Conservation (phyloP, 2,797 vertebrate species). For the Gymnocypris eckloni region DNA sequence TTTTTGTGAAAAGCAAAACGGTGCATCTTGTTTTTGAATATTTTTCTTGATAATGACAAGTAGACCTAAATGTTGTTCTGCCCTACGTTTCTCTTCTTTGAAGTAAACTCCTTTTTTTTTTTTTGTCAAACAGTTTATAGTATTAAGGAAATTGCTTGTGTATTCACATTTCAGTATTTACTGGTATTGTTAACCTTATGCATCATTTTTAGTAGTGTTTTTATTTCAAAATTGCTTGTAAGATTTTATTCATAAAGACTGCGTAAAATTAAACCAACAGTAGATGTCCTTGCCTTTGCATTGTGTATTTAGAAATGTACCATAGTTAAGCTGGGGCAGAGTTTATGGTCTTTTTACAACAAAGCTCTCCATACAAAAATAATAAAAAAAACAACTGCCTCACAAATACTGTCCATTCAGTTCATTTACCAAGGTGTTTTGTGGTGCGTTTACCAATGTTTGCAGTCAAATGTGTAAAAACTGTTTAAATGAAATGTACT, state of each 20-base stretch:
- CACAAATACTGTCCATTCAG: slow-evolving; percentile 37
- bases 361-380: slow-evolving; percentile 66
- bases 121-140: background rate
- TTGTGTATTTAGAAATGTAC: slow-evolving; percentile 65
- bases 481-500: background rate
- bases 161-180: slow-evolving; percentile 31
- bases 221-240: slow-evolving; percentile 35
- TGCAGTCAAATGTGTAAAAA: background rate
- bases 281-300: slow-evolving; percentile 72
- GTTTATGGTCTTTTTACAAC: slow-evolving; percentile 60
- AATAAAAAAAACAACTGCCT: slow-evolving; percentile 66
- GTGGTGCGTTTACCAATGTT: background rate
- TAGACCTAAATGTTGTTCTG: slow-evolving; percentile 31
- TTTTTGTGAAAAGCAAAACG: slow-evolving; percentile 42
- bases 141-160: slow-evolving; percentile 20
- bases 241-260: slow-evolving; percentile 75
- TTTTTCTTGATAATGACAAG: slow-evolving; percentile 10
- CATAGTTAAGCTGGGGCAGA: slow-evolving; percentile 61
- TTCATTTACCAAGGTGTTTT: background rate
- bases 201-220: slow-evolving; percentile 48
- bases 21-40: slow-evolving; percentile 27
- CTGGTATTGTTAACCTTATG: slow-evolving; percentile 64
- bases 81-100: slow-evolving; percentile 45
- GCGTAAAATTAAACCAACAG: slow-evolving; percentile 59
- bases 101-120: slow-evolving; percentile 43